phyloP scores from a whole-genome alignment of 2,113 vertebrate genomes.

The Noturus placidus region DNA sequence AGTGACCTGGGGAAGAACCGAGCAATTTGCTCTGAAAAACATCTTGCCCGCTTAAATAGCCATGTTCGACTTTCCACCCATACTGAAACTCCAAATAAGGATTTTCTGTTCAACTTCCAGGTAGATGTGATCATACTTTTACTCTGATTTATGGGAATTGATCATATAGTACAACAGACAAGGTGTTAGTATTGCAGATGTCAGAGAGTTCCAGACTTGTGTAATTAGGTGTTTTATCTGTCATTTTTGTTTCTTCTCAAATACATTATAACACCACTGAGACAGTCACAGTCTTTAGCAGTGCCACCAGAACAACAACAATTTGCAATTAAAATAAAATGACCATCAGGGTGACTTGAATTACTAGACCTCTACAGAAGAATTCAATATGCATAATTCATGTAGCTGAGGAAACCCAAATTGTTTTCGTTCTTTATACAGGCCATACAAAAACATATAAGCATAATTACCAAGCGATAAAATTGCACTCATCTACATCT shows the following conservation, averaged over 20 bases:
- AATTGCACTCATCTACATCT: neutral
- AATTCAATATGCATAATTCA: neutral
- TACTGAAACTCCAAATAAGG: slow-evolving; percentile 63
- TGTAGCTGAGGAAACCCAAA: neutral
- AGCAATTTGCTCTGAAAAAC: slow-evolving; percentile 69
- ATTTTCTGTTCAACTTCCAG: slow-evolving; percentile 77
- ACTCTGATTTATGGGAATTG: neutral
- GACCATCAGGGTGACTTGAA: neutral
- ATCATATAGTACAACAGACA: neutral
- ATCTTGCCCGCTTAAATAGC: slow-evolving; percentile 75
- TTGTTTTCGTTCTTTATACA: neutral
- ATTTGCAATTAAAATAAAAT: neutral
- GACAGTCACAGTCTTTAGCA: neutral
- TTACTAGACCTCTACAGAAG: neutral
- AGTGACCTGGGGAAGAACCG: slow-evolving; percentile 74
- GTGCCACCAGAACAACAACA: neutral
- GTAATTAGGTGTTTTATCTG: neutral
- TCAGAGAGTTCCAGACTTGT: neutral
- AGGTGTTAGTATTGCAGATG: neutral
- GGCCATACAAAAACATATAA: neutral
- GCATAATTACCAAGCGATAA: neutral
- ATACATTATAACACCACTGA: neutral
- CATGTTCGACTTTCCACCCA: slow-evolving; percentile 66
- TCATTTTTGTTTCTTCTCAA: neutral
- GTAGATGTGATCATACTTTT: slow-evolving; percentile 56